Conservation (phyloP, 2,113 vertebrate genomes). For the Caranx melampygus region DNA sequence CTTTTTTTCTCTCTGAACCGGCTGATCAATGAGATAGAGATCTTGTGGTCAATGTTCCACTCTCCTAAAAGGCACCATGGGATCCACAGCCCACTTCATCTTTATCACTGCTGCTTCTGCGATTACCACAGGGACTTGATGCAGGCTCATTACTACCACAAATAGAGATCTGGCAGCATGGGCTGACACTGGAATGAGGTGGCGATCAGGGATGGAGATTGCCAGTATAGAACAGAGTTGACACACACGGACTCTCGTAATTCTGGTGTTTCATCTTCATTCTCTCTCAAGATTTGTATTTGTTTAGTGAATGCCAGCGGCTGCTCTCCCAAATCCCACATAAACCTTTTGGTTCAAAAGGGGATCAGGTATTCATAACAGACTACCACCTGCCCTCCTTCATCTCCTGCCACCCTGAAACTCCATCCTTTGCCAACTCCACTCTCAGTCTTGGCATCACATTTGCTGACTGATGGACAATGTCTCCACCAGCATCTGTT, state of each 20-base stretch:
- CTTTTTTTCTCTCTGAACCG: slow-evolving; percentile 61
- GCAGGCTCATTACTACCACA: slow-evolving; percentile 72
- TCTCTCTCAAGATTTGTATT: slow-evolving; percentile 23
- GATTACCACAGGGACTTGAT: slow-evolving; percentile 63
- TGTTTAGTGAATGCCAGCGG: slow-evolving; percentile 64
- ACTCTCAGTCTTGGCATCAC: slow-evolving; percentile 63
- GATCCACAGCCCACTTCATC: slow-evolving; percentile 73
- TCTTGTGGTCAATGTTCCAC: slow-evolving; percentile 77
- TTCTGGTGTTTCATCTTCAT: slow-evolving; percentile 26
- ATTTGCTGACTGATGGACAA: slow-evolving; percentile 75
- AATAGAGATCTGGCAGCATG: slow-evolving; percentile 70
- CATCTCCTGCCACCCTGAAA: slow-evolving; percentile 43
- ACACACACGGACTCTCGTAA: slow-evolving; percentile 30
- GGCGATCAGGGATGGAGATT: slow-evolving; percentile 26
- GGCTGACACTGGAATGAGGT: slow-evolving; percentile 46
- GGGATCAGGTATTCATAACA: slow-evolving; percentile 68
- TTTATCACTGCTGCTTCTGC: slow-evolving; percentile 71
- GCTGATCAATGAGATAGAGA: slow-evolving; percentile 77
- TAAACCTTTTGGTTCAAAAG: slow-evolving; percentile 61
- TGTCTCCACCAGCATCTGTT: slow-evolving; percentile 78
- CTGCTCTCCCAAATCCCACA: slow-evolving; percentile 60
- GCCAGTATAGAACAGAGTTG: slow-evolving; percentile 1
- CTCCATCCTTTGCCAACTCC: slow-evolving; percentile 52
- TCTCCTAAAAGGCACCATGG: slow-evolving; percentile 75
- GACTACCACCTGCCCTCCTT: slow-evolving; percentile 65